Evolutionary conservation across 1,140 invertebrate genomes (phyloP).

Genomic region (Mactra quadrangularis): DNA sequence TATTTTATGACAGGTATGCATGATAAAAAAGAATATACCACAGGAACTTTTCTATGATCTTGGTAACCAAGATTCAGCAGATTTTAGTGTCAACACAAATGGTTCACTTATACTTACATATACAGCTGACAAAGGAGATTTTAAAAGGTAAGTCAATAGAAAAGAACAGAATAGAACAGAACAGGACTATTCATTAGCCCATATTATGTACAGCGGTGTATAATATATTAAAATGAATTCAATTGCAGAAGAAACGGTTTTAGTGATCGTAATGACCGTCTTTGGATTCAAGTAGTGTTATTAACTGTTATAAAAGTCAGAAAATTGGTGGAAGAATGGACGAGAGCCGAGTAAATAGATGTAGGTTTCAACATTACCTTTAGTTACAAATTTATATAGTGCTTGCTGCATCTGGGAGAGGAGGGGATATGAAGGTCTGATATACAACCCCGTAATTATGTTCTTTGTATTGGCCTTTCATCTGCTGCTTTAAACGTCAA

Average conservation of each 20-base stretch:
- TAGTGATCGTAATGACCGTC: too few relatives aligned
- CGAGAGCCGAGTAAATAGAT: too few relatives aligned
- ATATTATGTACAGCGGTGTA: neutral
- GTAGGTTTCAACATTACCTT: too few relatives aligned
- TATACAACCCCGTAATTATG: too few relatives aligned
- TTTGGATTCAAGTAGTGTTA: too few relatives aligned
- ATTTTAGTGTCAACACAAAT: constrained; percentile 24
- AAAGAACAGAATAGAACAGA: neutral
- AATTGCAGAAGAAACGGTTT: neutral
- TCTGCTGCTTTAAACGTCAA: too few relatives aligned
- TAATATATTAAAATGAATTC: neutral
- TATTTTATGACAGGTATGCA: constrained; percentile 33
- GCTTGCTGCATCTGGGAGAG: too few relatives aligned
- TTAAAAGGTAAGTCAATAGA: constrained; percentile 27
- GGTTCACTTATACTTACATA: constrained; percentile 43
- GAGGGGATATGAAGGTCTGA: too few relatives aligned
- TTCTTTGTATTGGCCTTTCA: too few relatives aligned
- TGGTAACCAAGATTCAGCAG: constrained; percentile 27
- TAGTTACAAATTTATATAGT: too few relatives aligned
- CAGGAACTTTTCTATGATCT: constrained; percentile 28
- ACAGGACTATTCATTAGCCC: neutral
- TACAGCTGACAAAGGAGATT: constrained; percentile 29
- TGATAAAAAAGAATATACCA: constrained; percentile 31
- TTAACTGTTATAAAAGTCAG: too few relatives aligned
- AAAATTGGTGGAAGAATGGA: too few relatives aligned